Conservation (phyloP, 2,113 vertebrate species). For the Maccullochella peelii region DNA sequence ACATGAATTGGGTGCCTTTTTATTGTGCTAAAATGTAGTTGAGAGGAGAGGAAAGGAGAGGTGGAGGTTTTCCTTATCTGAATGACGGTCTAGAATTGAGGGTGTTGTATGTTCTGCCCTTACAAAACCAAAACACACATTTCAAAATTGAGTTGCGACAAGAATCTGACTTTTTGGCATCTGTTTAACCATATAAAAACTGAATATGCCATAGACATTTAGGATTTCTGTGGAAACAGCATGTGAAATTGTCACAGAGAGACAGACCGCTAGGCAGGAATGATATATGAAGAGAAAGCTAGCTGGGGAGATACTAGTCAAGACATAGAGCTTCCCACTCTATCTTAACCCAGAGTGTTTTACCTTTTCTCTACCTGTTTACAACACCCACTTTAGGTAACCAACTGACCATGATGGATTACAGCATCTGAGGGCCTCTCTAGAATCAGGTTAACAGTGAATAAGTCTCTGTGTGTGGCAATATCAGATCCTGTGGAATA, state of each 20-base stretch:
- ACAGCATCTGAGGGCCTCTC: background rate
- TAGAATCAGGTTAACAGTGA: background rate
- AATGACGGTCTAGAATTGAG: background rate
- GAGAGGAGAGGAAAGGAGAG: background rate
- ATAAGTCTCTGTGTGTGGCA: background rate
- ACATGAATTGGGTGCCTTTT: conserved; percentile 6
- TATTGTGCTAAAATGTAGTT: conserved; percentile 2
- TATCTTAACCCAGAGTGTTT: background rate
- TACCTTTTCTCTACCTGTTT: background rate
- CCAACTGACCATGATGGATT: background rate
- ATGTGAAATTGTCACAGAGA: background rate
- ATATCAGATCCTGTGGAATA: background rate
- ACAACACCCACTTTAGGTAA: conserved; percentile 1
- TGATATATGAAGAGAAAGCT: background rate
- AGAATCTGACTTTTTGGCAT: background rate
- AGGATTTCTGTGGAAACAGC: background rate
- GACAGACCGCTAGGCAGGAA: background rate
- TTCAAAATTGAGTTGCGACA: background rate
- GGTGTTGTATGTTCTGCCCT: background rate
- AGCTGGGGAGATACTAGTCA: background rate
- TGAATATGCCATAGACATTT: background rate
- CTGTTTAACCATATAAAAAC: background rate
- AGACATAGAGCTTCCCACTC: background rate
- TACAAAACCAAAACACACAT: background rate
- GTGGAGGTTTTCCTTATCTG: background rate